Evolutionary conservation across 1,140 invertebrate species (phyloP).

Genomic region (Brachionus asplanchnoidis): DNA sequence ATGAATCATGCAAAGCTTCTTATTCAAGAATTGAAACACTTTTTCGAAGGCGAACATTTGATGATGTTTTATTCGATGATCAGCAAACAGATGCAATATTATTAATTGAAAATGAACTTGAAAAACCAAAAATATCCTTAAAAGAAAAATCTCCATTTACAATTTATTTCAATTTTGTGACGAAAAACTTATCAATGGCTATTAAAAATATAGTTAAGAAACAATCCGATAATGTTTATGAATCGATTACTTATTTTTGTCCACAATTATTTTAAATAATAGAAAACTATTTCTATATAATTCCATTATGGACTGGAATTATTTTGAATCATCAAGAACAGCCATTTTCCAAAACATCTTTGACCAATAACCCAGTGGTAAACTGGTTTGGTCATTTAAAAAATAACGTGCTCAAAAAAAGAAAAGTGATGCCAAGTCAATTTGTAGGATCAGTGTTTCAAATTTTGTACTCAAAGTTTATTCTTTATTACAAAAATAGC

Average conservation of each 20-base stretch:
- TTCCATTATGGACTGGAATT: not conserved
- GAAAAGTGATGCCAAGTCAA: slow-evolving; percentile 32
- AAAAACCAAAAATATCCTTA: not conserved
- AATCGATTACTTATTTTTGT: not conserved
- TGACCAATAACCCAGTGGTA: not conserved
- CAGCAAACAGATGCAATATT: not conserved
- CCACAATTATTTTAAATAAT: not conserved
- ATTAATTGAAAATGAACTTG: not conserved
- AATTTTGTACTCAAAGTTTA: not conserved
- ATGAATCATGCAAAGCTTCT: not conserved
- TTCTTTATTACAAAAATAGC: not conserved
- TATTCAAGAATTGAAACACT: not conserved
- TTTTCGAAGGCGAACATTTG: not conserved
- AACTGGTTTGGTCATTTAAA: slow-evolving; percentile 24
- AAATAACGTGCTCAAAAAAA: not conserved
- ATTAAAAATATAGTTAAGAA: not conserved
- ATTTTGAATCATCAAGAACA: not conserved
- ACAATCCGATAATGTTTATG: not conserved
- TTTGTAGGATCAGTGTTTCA: not conserved
- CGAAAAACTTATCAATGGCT: not conserved
- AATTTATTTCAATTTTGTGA: not conserved
- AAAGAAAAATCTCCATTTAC: not conserved
- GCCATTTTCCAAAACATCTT: not conserved
- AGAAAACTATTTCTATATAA: not conserved
- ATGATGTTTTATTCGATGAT: not conserved